Percentiles rank a stretch among this genome's conserved stretches.
Evolutionary conservation across 2,797 vertebrate genomes (phyloP).

Genomic region (Sitta carolinensis): DNA sequence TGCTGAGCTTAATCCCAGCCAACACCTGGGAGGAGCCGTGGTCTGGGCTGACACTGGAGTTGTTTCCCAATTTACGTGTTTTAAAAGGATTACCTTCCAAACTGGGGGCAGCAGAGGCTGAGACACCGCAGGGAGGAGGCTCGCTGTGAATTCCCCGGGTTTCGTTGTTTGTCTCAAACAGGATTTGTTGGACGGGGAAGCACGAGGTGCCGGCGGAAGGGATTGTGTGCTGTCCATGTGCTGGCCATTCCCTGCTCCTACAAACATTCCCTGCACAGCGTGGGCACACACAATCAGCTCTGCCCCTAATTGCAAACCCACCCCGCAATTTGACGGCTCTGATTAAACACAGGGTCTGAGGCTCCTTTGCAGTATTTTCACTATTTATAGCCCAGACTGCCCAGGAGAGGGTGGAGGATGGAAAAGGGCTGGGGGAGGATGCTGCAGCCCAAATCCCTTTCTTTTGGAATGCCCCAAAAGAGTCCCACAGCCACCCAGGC

Average conservation of each 20-base stretch:
- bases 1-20: not conserved
- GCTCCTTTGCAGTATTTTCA: not conserved
- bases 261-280: not conserved
- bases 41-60: not conserved
- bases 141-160: not conserved
- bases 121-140: not conserved
- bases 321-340: not conserved
- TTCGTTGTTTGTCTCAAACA: not conserved
- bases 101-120: not conserved
- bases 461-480: not conserved
- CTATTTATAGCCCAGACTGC: fast-evolving
- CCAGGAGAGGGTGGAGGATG: not conserved
- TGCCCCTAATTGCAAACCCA: not conserved
- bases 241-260: not conserved
- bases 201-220: fast-evolving
- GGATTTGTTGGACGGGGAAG: not conserved
- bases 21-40: not conserved
- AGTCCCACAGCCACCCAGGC: not conserved
- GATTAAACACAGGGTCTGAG: not conserved
- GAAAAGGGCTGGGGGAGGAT: not conserved
- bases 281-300: not conserved
- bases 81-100: slow-evolving; percentile 53
- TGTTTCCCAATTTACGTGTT: slow-evolving; percentile 17
- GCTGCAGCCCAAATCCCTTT: not conserved
- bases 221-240: fast-evolving